Conservation (phyloP, 2,797 vertebrate genomes). For the Vultur gryphus region DNA sequence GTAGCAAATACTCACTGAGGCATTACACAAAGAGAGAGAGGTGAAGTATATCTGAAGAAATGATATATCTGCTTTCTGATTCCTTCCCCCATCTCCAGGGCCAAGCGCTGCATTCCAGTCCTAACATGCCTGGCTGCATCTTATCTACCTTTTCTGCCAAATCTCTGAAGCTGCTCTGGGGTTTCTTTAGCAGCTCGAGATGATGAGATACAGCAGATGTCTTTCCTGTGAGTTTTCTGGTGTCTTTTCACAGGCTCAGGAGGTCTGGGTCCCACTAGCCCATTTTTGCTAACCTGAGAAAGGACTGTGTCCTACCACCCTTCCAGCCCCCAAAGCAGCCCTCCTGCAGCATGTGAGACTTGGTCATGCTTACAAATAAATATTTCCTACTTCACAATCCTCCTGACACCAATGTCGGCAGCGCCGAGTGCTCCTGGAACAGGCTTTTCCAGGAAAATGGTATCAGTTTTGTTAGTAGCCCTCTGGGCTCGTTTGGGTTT, state of each 20-base stretch:
- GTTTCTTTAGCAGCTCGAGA: background rate
- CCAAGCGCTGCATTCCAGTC: background rate
- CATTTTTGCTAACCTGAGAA: background rate
- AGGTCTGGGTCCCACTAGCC: background rate
- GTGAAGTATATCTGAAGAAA: background rate
- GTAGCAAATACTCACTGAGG: rapidly evolving
- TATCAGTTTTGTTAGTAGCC: background rate
- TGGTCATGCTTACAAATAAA: background rate
- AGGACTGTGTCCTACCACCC: background rate
- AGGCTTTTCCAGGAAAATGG: background rate
- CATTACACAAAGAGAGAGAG: background rate
- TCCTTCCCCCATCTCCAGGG: background rate
- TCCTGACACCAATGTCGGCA: background rate
- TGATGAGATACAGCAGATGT: background rate
- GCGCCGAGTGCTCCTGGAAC: background rate
- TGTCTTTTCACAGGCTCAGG: background rate
- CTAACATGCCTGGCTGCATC: background rate
- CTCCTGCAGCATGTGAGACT: background rate
- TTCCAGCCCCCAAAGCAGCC: background rate
- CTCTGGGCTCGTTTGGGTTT: background rate
- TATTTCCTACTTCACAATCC: background rate
- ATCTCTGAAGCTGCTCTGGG: background rate
- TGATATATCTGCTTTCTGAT: background rate
- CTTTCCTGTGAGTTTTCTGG: background rate
- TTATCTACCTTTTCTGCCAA: background rate